These are phyloP conservation scores for Chiloscyllium plagiosum DNA, from an alignment of 2,113 vertebrate genomes.

Conservation along the genomic window DNA sequence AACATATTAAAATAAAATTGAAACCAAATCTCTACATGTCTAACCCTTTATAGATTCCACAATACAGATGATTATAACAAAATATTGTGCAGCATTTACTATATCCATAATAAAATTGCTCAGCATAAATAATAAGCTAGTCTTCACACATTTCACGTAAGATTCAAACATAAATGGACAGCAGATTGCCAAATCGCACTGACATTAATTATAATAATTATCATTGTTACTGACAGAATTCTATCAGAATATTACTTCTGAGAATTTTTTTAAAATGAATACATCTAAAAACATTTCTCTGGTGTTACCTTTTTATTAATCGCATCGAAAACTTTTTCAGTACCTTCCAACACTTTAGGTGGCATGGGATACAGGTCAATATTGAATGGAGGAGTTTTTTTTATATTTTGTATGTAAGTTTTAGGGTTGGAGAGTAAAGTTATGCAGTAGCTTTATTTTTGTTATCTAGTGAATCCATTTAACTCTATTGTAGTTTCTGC, in stretches of 20 bases:
- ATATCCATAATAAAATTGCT: no score
- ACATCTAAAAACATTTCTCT: not conserved
- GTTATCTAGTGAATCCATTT: not conserved
- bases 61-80: no score
- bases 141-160: no score
- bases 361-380: not conserved
- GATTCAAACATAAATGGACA: no score
- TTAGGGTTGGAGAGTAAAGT: not conserved
- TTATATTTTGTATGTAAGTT: not conserved
- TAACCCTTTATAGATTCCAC: no score
- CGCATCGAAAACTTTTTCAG: not conserved
- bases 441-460: not conserved
- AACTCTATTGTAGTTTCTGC: not conserved
- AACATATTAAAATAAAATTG: no score
- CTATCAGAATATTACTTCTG: not conserved
- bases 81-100: no score
- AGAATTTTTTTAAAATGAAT: not conserved
- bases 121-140: no score
- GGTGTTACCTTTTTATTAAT: not conserved
- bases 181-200: no score
- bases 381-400: not conserved
- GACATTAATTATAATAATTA: not conserved
- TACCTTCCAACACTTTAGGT: not conserved
- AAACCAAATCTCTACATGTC: no score
- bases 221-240: not conserved